Evolutionary conservation across 2,888 invertebrate species (phyloP), one percentile per base, ranked within the genome.

Genomic region (Anthrax anthrax): DNA sequence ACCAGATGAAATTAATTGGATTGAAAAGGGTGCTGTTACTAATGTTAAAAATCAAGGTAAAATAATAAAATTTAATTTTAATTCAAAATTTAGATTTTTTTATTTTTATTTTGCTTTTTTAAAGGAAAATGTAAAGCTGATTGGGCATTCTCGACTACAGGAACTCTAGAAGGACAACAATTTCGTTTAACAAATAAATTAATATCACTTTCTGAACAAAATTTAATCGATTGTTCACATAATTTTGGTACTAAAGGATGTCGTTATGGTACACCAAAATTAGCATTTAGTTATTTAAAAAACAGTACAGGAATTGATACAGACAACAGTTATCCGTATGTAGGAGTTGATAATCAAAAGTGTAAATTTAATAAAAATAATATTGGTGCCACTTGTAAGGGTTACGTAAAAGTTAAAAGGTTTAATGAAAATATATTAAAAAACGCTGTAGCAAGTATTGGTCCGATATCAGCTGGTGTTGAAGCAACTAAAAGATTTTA

Each of bases 261-360:
- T 16, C 1, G 19, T 13, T 18, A n/a, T 6, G 40, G 40, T 23
- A 16, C 2, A 9, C 14, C 23, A 19, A 17, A 18, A n/a, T 70
- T 79, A 60, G 84, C 86, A 48, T 87, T 85, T 73, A 70, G 75
- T 57, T 86, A 86, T 64, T 73, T 86, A 57, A 77, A 75, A 63
- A 76, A 77, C 51, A 86, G 86, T 64, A 71, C 71, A 47, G 91
- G 91, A 52, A 75, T 91, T 55, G 89, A 90, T 64, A 87, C 85
- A 1, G 90, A 90, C 68, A 70, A 71, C 46, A 69, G 76, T 13
- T 92, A 92, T 64, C 85, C 87, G 1, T 91, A 91, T 63, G 79
- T 80, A 17, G 47, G 19, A 18, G 17, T 9, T 5, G 45, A 47
- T 39, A 67, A 17, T 12, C 13, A n/a, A 4, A 3, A 19, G 27